phyloP scores from a whole-genome alignment of 2,888 invertebrate genomes.

The Athetis lepigone region DNA sequence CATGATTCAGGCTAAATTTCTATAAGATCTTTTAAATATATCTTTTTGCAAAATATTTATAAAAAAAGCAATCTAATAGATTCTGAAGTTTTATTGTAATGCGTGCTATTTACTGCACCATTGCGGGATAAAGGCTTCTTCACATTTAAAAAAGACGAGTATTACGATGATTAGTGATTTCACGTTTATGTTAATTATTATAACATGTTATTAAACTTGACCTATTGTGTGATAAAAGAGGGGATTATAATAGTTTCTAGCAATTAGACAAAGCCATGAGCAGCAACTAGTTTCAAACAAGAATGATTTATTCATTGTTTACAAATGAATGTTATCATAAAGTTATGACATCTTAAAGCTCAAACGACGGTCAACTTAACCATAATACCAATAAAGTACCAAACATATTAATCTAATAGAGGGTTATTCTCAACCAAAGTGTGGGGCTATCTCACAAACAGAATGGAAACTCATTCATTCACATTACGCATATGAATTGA shows the following conservation, averaged over 20 bases:
- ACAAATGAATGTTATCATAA: background rate
- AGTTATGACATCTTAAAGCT: background rate
- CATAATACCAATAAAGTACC: conserved; percentile 55
- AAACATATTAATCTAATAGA: conserved; percentile 62
- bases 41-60: too few species aligned
- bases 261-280: too few species aligned
- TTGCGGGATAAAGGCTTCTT: too few species aligned
- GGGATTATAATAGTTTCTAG: too few species aligned
- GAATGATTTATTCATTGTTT: background rate
- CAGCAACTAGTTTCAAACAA: too few species aligned
- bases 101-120: too few species aligned
- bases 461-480: conserved; percentile 84
- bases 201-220: too few species aligned
- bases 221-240: too few species aligned
- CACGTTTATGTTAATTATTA: too few species aligned
- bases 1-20: background rate
- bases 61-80: background rate
- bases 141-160: too few species aligned
- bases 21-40: background rate
- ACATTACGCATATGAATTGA: conserved; percentile 85
- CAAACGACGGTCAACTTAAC: conserved; percentile 35
- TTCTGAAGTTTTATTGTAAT: too few species aligned
- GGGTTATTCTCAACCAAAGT: conserved; percentile 48
- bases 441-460: conserved; percentile 63
- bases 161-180: too few species aligned